Conservation (phyloP, 2,888 invertebrate species). For the Marronus borbonicus region DNA sequence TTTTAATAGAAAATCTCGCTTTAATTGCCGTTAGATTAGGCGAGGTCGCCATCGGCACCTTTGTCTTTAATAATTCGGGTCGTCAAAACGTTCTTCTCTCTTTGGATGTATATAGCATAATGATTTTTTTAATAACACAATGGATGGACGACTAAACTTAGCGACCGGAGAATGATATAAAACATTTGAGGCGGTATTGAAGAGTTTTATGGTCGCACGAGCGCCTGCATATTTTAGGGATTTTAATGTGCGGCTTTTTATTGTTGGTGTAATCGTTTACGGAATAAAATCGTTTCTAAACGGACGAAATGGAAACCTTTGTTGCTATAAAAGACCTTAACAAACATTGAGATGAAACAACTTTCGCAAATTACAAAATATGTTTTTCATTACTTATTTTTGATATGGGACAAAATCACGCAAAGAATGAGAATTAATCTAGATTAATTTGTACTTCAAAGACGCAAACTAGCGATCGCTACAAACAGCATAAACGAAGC, state of each 20-base stretch:
- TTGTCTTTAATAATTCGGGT: constrained; percentile 57
- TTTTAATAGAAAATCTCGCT: constrained; percentile 63
- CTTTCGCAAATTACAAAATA: too few species aligned
- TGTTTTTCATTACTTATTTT: too few species aligned
- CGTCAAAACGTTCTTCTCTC: neutral
- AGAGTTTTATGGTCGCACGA: constrained; percentile 63
- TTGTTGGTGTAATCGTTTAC: constrained; percentile 54
- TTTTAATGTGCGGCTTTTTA: constrained; percentile 63
- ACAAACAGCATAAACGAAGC: too few species aligned
- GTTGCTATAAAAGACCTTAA: too few species aligned
- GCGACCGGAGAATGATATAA: constrained; percentile 61
- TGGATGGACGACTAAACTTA: constrained; percentile 1
- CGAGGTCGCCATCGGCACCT: constrained; percentile 59
- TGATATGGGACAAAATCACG: too few species aligned
- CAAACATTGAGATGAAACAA: too few species aligned
- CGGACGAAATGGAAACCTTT: too few species aligned
- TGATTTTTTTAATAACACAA: constrained; percentile 40
- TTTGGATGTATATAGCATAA: neutral
- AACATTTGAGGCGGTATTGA: constrained; percentile 61
- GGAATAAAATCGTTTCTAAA: neutral
- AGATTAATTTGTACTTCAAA: too few species aligned
- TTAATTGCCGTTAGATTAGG: constrained; percentile 63
- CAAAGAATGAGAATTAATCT: too few species aligned
- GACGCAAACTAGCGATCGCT: too few species aligned
- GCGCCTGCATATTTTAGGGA: constrained; percentile 61